Base-by-base conservation (phyloP, 2,113 vertebrate species). In the Phyllostomus discolor region DNA sequence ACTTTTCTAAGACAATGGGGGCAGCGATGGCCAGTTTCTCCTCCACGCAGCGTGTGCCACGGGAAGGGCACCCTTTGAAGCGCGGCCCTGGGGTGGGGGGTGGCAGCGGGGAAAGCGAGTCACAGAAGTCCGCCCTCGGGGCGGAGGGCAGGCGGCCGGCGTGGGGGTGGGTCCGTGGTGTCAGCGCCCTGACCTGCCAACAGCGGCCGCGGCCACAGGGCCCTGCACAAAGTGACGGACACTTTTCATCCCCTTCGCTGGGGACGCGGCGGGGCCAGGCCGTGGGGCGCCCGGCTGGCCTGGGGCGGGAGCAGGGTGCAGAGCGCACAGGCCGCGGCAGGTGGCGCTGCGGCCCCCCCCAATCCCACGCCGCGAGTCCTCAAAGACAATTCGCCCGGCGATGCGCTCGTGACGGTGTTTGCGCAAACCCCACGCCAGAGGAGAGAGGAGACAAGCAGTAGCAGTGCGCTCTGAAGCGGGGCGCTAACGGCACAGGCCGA, bases 171-270 rank as follows among this genome's bases (percentile, higher is more conserved):
- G 59, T 12, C 26, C 11, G 10, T 12, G 10, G 26, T 28, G 59
- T 59, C 57, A 12, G 59, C 9, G 97, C 98, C 99, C 98, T 98
- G 98, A 99, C 99, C 98, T 35, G 70, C 95, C 98, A 98, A 98
- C 95, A 31, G 97, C 90, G 98, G 98, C 98, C 52, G 10, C 12
- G 22, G 33, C 64, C 62, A 31, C 62, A 33, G 11, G 2, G 33
- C 64, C 64, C 64, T 67, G 64, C 31, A 15, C 28, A 6, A 1
- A 33, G 62, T 2, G 14, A 5, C 10, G 26, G 31, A 9, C 62
- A 2, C 12, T 66, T 92, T 94, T 80, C 66, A 31, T 84, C 79
- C 4, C 48, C 97, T 69, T 31, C 1, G 67, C 85, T 46, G 46
- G 72, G 92, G 86, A 75, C 78, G 12, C 90, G 19, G 85, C 64